A percentile compares a stretch with the other conserved stretches of the same genome.
These are phyloP conservation scores for Kradibia gibbosae DNA, from an alignment of 1,140 invertebrate genomes.

Conservation along the genomic window DNA sequence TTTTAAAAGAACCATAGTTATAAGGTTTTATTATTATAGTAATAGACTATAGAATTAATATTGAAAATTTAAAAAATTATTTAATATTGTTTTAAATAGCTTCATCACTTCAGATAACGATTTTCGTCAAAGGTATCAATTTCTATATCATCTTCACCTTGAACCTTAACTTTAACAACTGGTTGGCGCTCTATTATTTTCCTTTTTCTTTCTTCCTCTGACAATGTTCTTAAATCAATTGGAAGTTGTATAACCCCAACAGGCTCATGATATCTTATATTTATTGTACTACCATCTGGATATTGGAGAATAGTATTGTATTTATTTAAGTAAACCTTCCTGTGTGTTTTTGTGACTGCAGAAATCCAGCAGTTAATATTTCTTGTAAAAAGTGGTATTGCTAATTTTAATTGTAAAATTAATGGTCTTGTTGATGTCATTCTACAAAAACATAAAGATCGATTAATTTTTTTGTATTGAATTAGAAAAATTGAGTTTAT, in stretches of 20 bases:
- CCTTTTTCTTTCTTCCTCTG: constrained; percentile 79
- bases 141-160: constrained; percentile 81
- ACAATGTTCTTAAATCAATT: constrained; percentile 80
- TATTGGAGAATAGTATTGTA: constrained; percentile 85
- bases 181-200: constrained; percentile 76
- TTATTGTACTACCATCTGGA: constrained; percentile 88
- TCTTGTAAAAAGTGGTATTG: constrained; percentile 55
- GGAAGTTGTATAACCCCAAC: constrained; percentile 89
- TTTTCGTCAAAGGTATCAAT: constrained; percentile 82
- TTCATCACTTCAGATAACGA: constrained; percentile 83
- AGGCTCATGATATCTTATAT: constrained; percentile 86
- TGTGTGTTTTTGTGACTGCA: constrained; percentile 80
- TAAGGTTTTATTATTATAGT: too few relatives aligned
- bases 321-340: constrained; percentile 78
- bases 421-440: constrained; percentile 55
- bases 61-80: too few relatives aligned
- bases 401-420: constrained; percentile 44
- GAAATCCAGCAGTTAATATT: constrained; percentile 78
- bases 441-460: constrained; percentile 55
- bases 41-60: too few relatives aligned
- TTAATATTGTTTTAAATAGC: too few relatives aligned
- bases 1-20: too few relatives aligned
- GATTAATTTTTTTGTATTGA: not conserved
- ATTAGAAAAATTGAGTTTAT: too few relatives aligned
- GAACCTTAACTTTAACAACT: constrained; percentile 83